Evolutionary conservation across 1,140 invertebrate species (phyloP), one percentile per base, ranked within the genome.

Genomic region (Laupala kohalensis): DNA sequence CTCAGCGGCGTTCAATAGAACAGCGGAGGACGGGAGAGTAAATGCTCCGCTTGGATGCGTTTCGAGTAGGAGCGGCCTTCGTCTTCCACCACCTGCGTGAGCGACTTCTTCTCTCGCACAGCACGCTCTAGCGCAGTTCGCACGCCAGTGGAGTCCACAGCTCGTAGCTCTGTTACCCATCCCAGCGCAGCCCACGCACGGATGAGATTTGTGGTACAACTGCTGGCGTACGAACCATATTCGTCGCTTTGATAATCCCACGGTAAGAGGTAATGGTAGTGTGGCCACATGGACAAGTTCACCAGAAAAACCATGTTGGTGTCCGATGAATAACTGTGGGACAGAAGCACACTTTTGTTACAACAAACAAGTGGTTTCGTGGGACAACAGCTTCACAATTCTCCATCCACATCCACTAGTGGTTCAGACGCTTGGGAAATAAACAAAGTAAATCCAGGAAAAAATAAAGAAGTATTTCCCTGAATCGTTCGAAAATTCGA

Each of bases 61-160:
- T 53, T 19, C 1, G 37, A 53, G 37, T 53, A 53, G 1, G 19
- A 19, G 37, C 37, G 37, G 37, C 93, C 92, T 0, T 94, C 93
- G 15, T 94, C 88, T 15, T 92, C 93, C 73, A 97, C 87, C 26
- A 92, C 91, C 77, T 93, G 90, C 19, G 94, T 86, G 77, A 92
- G 94, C 1, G 92, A 91, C 71, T 91, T 88, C 79, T 94, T 92
- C 69, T 92, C 85, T 9, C 37, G 37, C 37, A 19, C 37, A 19
- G 65, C 23, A 15, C 9, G 30, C 13, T 68, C 23, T 19, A 72
- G 25, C 3, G 65, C 71, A 15, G 27, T 67, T 25, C 29, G 29
- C 23, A 72, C 65, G 15, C n/a, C 29, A 5, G 27, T 6, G 19
- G 13, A n/a, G 29, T 88, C 84, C 0, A 88, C 78, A 0, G 90